These are phyloP conservation scores for Catostomus latipinnis DNA, from an alignment of 2,797 vertebrate genomes.

Conservation along the genomic window DNA sequence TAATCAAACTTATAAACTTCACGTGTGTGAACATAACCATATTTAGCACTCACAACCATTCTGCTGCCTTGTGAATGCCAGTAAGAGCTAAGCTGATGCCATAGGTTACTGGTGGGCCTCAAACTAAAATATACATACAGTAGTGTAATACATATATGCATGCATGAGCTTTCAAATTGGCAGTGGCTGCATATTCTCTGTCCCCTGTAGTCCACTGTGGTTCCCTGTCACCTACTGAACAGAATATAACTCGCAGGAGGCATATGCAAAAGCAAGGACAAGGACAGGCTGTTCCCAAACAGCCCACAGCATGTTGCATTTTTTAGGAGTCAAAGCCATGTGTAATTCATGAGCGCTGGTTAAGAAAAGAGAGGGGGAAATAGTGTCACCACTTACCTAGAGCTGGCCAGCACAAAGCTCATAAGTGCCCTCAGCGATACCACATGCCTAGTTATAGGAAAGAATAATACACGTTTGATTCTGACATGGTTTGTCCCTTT, in stretches of 20 bases:
- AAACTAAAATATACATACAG: conserved; percentile 1
- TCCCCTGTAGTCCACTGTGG: conserved; percentile 28
- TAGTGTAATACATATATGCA: conserved; percentile 19
- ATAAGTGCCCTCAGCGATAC: conserved; percentile 41
- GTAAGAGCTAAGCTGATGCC: not conserved
- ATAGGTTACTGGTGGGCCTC: not conserved
- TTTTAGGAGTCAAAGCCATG: conserved; percentile 60
- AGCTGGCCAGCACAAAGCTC: conserved; percentile 46
- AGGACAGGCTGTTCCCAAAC: conserved; percentile 61
- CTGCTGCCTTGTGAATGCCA: no score
- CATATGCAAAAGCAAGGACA: conserved; percentile 59
- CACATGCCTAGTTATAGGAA: conserved; percentile 51
- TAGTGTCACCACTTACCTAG: conserved; percentile 59
- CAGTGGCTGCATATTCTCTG: conserved; percentile 4
- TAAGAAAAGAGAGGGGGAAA: conserved; percentile 51
- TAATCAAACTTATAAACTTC: no score
- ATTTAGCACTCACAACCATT: no score
- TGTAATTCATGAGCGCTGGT: conserved; percentile 62
- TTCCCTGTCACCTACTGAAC: conserved; percentile 49
- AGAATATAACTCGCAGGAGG: conserved; percentile 55
- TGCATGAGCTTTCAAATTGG: conserved; percentile 30
- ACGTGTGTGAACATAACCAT: no score
- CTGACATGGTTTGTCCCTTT: conserved; percentile 47
- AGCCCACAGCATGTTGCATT: conserved; percentile 59
- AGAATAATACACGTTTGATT: conserved; percentile 49